These are phyloP conservation scores for Harpagoxenus sublaevis DNA, from an alignment of 2,888 invertebrate genomes.

Conservation along the genomic window DNA sequence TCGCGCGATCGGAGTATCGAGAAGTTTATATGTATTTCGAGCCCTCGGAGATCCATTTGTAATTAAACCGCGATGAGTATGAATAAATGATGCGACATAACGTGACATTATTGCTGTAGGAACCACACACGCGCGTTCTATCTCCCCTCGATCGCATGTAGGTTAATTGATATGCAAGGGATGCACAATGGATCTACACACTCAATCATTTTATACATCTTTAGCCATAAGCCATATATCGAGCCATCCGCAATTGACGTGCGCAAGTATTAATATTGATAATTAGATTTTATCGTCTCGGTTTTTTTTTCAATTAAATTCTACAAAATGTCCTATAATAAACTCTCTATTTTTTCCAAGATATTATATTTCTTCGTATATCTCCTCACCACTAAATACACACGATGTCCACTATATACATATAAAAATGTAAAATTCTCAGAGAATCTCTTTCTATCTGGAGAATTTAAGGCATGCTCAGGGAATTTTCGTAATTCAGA, in stretches of 20 bases:
- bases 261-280: not conserved
- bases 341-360: not conserved
- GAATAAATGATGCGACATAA: conserved; percentile 33
- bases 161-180: conserved; percentile 52
- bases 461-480: not conserved
- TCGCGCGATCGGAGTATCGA: not conserved
- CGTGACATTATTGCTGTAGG: conserved; percentile 39
- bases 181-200: conserved; percentile 1
- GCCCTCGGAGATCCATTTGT: conserved; percentile 6
- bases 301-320: not conserved
- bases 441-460: not conserved
- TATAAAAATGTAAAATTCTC: not conserved
- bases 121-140: conserved; percentile 38
- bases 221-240: conserved; percentile 2
- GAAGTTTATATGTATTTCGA: conserved; percentile 21
- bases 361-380: not conserved
- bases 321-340: not conserved
- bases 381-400: too few relatives aligned
- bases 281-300: not conserved
- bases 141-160: conserved; percentile 50
- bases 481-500: not conserved
- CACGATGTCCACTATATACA: too few relatives aligned
- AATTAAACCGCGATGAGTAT: conserved; percentile 21
- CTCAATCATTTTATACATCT: conserved; percentile 33
- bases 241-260: not conserved